phyloP scores from a whole-genome alignment of 2,797 vertebrate genomes.

The Serranus cabrilla region DNA sequence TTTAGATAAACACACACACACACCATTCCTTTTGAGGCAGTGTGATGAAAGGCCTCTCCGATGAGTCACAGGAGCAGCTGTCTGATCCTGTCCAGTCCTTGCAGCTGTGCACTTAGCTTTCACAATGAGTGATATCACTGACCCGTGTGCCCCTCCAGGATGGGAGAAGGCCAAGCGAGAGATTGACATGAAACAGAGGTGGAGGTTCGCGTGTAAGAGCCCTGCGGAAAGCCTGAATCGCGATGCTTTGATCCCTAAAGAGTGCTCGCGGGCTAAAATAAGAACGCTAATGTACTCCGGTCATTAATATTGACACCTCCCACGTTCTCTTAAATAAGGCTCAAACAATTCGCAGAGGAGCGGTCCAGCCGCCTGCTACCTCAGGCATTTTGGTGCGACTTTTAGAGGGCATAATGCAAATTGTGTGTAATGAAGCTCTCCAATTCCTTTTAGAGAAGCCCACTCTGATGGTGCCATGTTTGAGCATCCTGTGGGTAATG shows the following conservation, averaged over 20 bases:
- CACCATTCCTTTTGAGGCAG: slow-evolving; percentile 70
- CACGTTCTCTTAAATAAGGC: slow-evolving; percentile 33
- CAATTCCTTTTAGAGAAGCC: neutral
- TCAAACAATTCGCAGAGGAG: slow-evolving; percentile 53
- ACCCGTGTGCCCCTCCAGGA: slow-evolving; percentile 27
- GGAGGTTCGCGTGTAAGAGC: slow-evolving; percentile 29
- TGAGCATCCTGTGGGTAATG: slow-evolving; percentile 21
- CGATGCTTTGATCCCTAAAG: slow-evolving; percentile 57
- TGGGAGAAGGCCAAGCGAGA: slow-evolving; percentile 43
- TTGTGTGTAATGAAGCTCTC: slow-evolving; percentile 36
- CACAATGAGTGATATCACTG: slow-evolving; percentile 72
- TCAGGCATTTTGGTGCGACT: slow-evolving; percentile 13
- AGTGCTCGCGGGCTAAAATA: slow-evolving; percentile 58
- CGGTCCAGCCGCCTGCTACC: slow-evolving; percentile 5
- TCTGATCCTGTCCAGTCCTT: slow-evolving; percentile 61
- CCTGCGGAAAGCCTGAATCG: neutral
- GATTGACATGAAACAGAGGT: slow-evolving; percentile 55
- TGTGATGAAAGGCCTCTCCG: slow-evolving; percentile 73
- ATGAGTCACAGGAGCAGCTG: slow-evolving; percentile 82
- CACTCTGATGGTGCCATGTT: neutral
- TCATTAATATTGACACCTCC: slow-evolving; percentile 50
- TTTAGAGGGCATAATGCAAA: slow-evolving; percentile 16
- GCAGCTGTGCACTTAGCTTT: slow-evolving; percentile 76
- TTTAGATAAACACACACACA: slow-evolving; percentile 43
- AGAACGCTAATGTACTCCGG: slow-evolving; percentile 40